Base-by-base conservation (phyloP, 2,888 invertebrate genomes). In the Drosophila dives region DNA sequence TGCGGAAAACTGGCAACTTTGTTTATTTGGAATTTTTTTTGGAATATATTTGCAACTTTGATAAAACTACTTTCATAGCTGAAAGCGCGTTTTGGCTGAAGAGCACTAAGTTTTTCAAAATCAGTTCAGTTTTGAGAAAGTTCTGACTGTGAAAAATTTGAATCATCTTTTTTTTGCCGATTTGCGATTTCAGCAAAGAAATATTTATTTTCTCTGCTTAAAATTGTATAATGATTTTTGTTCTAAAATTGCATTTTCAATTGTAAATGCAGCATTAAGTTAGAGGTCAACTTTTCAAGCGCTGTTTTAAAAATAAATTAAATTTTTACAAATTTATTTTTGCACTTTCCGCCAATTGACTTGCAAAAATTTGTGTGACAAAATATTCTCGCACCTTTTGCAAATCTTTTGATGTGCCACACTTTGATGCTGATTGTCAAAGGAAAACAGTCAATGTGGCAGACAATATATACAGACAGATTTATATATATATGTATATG, bases 371-470 rank as follows among this genome's bases (percentile, higher is more conserved):
- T 65, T 64, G 63, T 64, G 54, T 63, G 40, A 40, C 48, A 65
- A 66, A 65, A 74, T 64, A 65, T 62, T 64, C 54, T 29, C 38
- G 36, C 75, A 55, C 65, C 55, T 51, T 17, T 36, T 34, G 34
- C 64, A 29, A 38, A 20, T 40, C 50, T 34, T 29, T 17, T 50
- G 50, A 75, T 55, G 64, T 75, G 59, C 62, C 40, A 49, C 75
- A 68, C 74, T 73, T 85, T 76, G 73, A 63, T 50, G 70, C 60
- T 86, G 83, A 82, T 80, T 81, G 83, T 80, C 83, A 88, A 85
- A 87, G 72, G 66, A 56, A 77, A 72, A 61, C 64, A 69, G 53
- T 29, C 55, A 59, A 38, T 17, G 66, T n/a, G 32, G 42, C 50
- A 45, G 8, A 10, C 32, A 23, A 34, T 23, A 38, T 38, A 63